Conservation (phyloP, 2,113 vertebrate genomes). For the Hemichromis elongatus region DNA sequence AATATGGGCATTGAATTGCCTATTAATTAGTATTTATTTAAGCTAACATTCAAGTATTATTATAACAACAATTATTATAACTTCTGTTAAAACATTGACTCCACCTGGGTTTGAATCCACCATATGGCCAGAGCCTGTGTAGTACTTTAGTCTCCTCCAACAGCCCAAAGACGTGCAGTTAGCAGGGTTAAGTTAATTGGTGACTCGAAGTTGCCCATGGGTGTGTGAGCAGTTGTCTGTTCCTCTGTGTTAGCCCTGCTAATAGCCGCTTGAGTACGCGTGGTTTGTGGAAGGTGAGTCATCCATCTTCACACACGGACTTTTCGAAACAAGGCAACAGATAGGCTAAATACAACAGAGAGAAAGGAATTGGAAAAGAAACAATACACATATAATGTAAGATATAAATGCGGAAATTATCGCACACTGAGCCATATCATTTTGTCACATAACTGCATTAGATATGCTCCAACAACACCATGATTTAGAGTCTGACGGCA, state of each 20-base stretch:
- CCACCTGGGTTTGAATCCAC: background rate
- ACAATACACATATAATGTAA: background rate
- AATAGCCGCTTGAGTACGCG: rapidly evolving
- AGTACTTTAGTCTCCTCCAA: background rate
- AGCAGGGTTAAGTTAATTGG: background rate
- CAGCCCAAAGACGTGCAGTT: background rate
- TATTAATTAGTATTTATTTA: background rate
- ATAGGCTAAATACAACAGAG: background rate
- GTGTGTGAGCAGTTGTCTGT: background rate
- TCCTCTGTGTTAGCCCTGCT: background rate
- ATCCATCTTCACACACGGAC: background rate
- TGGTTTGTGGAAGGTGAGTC: background rate
- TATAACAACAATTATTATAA: background rate
- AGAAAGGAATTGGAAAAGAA: background rate
- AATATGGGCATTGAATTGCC: background rate
- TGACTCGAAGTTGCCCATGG: background rate
- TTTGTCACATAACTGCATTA: background rate
- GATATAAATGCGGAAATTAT: background rate
- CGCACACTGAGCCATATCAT: background rate
- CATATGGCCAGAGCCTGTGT: rapidly evolving
- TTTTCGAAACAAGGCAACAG: background rate
- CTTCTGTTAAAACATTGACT: background rate
- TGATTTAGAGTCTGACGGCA: background rate
- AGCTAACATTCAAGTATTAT: background rate
- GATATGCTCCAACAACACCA: background rate